Percentiles rank a stretch among this genome's conserved stretches.
Evolutionary conservation across 2,888 invertebrate species (phyloP).

Genomic region (Lithophane leautieri): DNA sequence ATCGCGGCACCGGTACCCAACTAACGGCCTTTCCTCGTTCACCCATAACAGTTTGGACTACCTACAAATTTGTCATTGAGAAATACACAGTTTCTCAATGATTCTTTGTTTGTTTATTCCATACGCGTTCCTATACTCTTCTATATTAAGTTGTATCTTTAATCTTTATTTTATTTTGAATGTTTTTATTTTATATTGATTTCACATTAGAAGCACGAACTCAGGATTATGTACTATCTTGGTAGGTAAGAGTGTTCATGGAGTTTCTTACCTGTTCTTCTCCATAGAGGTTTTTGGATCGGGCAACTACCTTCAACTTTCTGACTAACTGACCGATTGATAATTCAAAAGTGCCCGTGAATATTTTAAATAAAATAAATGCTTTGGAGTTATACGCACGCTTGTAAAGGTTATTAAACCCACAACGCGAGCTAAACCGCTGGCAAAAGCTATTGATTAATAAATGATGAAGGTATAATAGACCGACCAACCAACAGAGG

Average conservation of each 20-base stretch:
- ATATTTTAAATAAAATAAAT: background rate
- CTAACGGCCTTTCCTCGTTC: too few relatives aligned
- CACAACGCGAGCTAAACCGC: background rate
- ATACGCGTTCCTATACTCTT: too few relatives aligned
- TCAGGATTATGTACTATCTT: background rate
- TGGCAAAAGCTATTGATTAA: background rate
- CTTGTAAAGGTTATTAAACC: background rate
- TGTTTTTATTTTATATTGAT: too few relatives aligned
- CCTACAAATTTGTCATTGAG: too few relatives aligned
- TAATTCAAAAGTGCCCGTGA: too few relatives aligned
- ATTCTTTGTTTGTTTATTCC: too few relatives aligned
- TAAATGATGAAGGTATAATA: constrained; percentile 11
- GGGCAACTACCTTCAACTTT: background rate
- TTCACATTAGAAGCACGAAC: too few relatives aligned
- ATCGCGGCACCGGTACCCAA: too few relatives aligned
- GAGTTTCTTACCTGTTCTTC: background rate
- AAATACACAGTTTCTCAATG: too few relatives aligned
- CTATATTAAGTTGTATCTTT: background rate
- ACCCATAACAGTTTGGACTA: too few relatives aligned
- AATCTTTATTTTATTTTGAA: background rate
- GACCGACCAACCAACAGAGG: constrained; percentile 87
- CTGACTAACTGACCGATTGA: background rate
- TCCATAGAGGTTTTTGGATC: background rate
- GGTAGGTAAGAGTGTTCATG: background rate
- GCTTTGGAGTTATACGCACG: background rate